Evolutionary conservation across 2,797 vertebrate species (phyloP), one percentile per base, ranked within the genome.

Genomic region (Taeniopygia guttata): DNA sequence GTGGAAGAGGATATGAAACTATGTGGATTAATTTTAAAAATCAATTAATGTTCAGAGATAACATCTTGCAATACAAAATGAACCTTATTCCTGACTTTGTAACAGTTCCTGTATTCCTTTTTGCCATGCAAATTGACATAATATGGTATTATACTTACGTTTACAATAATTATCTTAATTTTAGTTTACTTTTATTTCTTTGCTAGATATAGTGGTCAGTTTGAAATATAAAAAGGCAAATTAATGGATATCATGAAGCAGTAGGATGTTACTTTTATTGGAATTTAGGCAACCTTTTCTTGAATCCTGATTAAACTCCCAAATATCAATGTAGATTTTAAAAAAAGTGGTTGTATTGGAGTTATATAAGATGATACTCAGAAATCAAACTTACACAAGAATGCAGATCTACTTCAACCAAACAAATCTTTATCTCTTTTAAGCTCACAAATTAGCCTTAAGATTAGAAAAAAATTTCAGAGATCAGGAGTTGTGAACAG

Each of bases 21-120:
- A 51, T 21, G 25, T 60, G 25, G 21, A 59, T 79, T 88, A 52
- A 78, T 90, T 96, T 86, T 2, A 84, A 86, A 91, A 91, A 80
- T 81, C 16, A 82, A 87, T 90, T 94, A 73, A 52, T 79, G 49
- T 76, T 93, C 32, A n/a, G 45, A 89, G 48, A 89, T 75, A 92
- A 66, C 6, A 14, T 73, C 67, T 86, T 91, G 21, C 16, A 70
- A 14, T 48, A 78, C 8, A 59, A 73, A 66, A 87, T 18, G 30
- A 79, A 38, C 12, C 6, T 30, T 66, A 54, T 9, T 91, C 13
- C 34, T 69, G 52, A 62, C n/a, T 76, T 52, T 34, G 16, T 81
- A 73, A 62, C 36, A 36, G 17, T 55, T 70, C 13, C 17, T 43
- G 5, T 67, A 55, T 49, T 80, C 29, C 7, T 48, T 91, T 77